phyloP scores from a whole-genome alignment of 2,797 vertebrate genomes.

The Pagetopsis macropterus region DNA sequence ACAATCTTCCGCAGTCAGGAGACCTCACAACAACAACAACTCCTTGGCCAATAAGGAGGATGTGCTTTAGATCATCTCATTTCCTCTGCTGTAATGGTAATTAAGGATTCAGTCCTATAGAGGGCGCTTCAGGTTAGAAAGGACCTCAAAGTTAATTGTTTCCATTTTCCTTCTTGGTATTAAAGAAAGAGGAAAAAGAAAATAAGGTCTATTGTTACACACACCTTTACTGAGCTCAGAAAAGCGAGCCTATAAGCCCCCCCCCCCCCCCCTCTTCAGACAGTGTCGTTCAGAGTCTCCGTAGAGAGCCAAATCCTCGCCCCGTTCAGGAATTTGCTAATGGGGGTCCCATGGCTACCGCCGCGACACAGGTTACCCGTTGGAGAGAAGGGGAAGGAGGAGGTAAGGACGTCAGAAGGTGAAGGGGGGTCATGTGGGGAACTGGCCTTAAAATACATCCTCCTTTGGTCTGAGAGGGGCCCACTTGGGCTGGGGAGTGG shows the following conservation, averaged over 20 bases:
- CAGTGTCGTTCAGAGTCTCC: slow-evolving; percentile 92
- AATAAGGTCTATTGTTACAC: slow-evolving; percentile 46
- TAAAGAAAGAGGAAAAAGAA: slow-evolving; percentile 60
- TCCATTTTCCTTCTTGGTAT: slow-evolving; percentile 42
- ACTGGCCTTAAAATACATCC: slow-evolving; percentile 89
- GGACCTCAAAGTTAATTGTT: slow-evolving; percentile 36
- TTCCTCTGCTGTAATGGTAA: slow-evolving; percentile 25
- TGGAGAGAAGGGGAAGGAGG: slow-evolving; percentile 96
- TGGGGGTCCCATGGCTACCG: slow-evolving; percentile 90
- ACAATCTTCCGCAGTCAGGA: slow-evolving; percentile 45
- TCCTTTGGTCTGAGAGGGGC: slow-evolving; percentile 78
- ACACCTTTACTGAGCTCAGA: slow-evolving; percentile 28
- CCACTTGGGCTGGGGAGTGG: slow-evolving; percentile 69
- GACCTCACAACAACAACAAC: slow-evolving; percentile 43
- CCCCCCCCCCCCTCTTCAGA: slow-evolving; percentile 56
- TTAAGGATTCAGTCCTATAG: slow-evolving; percentile 9
- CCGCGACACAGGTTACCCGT: slow-evolving; percentile 93
- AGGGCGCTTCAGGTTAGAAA: slow-evolving; percentile 33
- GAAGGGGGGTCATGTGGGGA: slow-evolving; percentile 70
- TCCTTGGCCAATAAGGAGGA: slow-evolving; percentile 30
- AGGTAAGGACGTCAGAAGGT: slow-evolving; percentile 89
- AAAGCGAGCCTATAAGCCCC: slow-evolving; percentile 10
- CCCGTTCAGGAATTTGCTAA: slow-evolving; percentile 97
- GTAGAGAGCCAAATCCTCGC: slow-evolving; percentile 97
- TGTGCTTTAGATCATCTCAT: slow-evolving; percentile 30